phyloP scores from a whole-genome alignment of 35 echinoderm and acorn worm genomes.

The Anneissia japonica region DNA sequence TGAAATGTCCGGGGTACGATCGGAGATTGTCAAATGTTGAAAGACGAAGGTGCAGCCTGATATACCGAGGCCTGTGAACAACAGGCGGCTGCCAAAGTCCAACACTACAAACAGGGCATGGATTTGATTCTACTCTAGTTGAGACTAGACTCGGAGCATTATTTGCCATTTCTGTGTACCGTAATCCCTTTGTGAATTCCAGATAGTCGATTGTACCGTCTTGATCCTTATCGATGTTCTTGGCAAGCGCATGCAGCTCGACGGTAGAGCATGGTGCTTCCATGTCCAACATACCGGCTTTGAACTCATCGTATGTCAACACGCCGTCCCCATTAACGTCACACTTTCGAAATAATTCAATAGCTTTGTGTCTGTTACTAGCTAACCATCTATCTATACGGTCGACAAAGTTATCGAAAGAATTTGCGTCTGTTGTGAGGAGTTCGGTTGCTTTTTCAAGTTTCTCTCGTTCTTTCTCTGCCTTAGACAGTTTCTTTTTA shows the following conservation, averaged over 20 bases:
- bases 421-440: slow-evolving; percentile 56
- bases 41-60: not conserved
- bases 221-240: slow-evolving; percentile 65
- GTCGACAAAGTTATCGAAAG: slow-evolving; percentile 84
- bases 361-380: slow-evolving; percentile 49
- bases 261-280: slow-evolving; percentile 81
- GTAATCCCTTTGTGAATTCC: slow-evolving; percentile 81
- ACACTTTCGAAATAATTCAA: slow-evolving; percentile 83
- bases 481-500: slow-evolving; percentile 33
- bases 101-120: slow-evolving; percentile 60
- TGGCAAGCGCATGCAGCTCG: slow-evolving; percentile 71
- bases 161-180: not conserved
- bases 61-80: not conserved
- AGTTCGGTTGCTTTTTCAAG: slow-evolving; percentile 80
- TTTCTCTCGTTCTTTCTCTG: slow-evolving; percentile 39
- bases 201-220: slow-evolving; percentile 81
- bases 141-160: slow-evolving; percentile 29
- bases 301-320: slow-evolving; percentile 91
- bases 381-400: slow-evolving; percentile 85
- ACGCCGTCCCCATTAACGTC: slow-evolving; percentile 80
- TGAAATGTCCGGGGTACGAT: slow-evolving; percentile 82
- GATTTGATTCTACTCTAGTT: slow-evolving; percentile 57
- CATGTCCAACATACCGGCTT: slow-evolving; percentile 90
- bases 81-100: slow-evolving; percentile 63
- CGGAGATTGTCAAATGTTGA: slow-evolving; percentile 74